Evolutionary conservation across 2,113 vertebrate genomes (phyloP).

Genomic region (Tychaedon coryphoeus): DNA sequence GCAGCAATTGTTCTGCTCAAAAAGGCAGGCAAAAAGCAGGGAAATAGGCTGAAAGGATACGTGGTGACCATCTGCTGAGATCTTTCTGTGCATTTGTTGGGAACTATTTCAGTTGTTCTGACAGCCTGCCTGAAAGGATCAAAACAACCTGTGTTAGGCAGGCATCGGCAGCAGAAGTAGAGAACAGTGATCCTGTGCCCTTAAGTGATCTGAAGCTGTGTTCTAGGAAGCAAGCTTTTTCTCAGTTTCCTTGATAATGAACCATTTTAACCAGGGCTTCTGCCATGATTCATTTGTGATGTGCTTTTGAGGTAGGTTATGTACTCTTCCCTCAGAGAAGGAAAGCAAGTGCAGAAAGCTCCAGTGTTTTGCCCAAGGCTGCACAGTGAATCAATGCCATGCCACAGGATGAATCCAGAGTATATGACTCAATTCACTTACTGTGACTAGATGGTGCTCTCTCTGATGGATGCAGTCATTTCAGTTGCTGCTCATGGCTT

Average conservation of each 20-base stretch:
- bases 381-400: not conserved
- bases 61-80: not conserved
- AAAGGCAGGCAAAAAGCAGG: not conserved
- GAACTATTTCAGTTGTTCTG: not conserved
- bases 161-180: not conserved
- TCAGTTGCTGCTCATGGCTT: not conserved
- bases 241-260: not conserved
- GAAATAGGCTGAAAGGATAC: not conserved
- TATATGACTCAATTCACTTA: not conserved
- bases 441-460: not conserved
- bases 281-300: not conserved
- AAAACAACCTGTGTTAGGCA: not conserved
- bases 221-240: not conserved
- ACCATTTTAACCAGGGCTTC: not conserved
- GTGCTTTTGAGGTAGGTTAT: not conserved
- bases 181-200: not conserved
- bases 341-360: not conserved
- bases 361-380: not conserved
- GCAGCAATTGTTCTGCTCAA: not conserved
- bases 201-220: not conserved
- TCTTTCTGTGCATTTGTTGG: not conserved
- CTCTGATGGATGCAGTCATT: not conserved
- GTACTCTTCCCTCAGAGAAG: not conserved
- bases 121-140: slow-evolving; percentile 4
- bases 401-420: not conserved